Percentiles rank a stretch among this genome's conserved stretches.
Evolutionary conservation across 2,888 invertebrate genomes (phyloP).

Genomic region (Lasioglossum zephyrum): DNA sequence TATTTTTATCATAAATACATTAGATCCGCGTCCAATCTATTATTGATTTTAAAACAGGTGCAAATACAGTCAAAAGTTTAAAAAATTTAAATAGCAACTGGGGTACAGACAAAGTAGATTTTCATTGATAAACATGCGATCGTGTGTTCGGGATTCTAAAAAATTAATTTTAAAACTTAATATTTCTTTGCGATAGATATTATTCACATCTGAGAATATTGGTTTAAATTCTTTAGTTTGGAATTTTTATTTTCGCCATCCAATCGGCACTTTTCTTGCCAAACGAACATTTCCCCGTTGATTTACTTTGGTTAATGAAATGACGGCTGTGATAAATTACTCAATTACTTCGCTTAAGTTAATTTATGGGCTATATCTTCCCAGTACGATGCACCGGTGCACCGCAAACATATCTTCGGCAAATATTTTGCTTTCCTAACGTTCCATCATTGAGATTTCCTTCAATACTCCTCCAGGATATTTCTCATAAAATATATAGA

Average conservation of each 20-base stretch:
- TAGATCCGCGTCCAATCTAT: no score
- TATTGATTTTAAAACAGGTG: no score
- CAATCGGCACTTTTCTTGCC: slow-evolving; percentile 26
- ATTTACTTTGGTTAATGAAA: slow-evolving; percentile 65
- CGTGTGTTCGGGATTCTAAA: background rate
- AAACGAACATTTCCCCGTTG: slow-evolving; percentile 38
- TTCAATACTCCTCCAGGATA: background rate
- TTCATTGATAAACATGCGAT: background rate
- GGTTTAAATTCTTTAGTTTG: background rate
- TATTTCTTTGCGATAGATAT: background rate
- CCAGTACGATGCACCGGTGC: background rate
- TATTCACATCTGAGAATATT: background rate
- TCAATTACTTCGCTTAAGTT: slow-evolving; percentile 59
- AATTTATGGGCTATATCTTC: slow-evolving; percentile 49
- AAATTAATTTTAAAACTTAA: background rate
- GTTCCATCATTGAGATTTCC: background rate
- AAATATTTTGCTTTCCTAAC: slow-evolving; percentile 25
- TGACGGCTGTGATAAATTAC: slow-evolving; percentile 59
- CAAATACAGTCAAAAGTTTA: background rate
- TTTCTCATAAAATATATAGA: background rate
- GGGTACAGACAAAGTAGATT: no score
- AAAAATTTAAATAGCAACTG: no score
- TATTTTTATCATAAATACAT: background rate
- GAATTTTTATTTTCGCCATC: background rate
- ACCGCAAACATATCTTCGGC: slow-evolving; percentile 36